Evolutionary conservation across 2,888 invertebrate genomes (phyloP).

Genomic region (Tetrapedia diversipes): DNA sequence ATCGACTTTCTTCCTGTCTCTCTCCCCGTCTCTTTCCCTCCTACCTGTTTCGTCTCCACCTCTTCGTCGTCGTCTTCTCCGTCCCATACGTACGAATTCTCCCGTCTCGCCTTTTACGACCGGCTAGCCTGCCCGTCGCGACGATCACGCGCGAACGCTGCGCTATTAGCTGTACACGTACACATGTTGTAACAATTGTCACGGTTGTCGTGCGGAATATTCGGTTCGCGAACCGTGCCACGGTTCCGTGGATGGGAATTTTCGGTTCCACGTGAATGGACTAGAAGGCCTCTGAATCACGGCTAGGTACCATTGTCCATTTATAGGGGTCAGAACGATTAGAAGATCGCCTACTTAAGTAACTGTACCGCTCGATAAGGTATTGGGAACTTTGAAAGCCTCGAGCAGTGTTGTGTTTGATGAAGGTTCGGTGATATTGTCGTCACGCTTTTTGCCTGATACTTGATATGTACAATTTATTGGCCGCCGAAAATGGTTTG

Average conservation of each 20-base stretch:
- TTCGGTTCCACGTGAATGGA: not conserved
- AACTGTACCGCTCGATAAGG: constrained; percentile 29
- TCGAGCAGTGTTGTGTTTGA: not conserved
- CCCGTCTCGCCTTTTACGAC: constrained; percentile 39
- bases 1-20: constrained; percentile 61
- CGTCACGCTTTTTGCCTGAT: too few species aligned
- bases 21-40: constrained; percentile 37
- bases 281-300: not conserved
- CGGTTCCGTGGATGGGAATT: not conserved
- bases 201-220: not conserved
- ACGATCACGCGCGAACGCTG: constrained; percentile 10
- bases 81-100: constrained; percentile 27
- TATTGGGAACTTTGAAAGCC: not conserved
- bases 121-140: not conserved
- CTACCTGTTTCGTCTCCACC: not conserved
- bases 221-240: not conserved
- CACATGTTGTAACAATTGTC: constrained; percentile 1
- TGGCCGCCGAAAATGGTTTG: too few species aligned
- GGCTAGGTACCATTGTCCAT: not conserved
- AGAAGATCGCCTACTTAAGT: constrained; percentile 22
- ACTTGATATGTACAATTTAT: too few species aligned
- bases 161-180: not conserved
- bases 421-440: not conserved
- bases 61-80: constrained; percentile 26
- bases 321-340: constrained; percentile 9